Evolutionary conservation across 2,797 vertebrate species (phyloP).

Genomic region (Aphelocoma californica): DNA sequence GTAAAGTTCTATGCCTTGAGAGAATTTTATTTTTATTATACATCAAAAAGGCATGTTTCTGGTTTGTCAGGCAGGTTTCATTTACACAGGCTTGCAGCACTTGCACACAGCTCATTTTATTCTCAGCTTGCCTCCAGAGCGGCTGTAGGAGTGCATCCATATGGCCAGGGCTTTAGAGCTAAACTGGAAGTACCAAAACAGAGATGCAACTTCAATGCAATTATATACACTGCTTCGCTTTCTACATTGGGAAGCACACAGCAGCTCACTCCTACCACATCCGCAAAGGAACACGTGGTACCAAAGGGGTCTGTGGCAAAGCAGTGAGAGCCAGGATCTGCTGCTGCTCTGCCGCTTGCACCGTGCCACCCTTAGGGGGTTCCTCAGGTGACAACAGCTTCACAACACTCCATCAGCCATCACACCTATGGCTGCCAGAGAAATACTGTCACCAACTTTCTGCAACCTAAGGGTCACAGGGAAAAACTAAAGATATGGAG

Average conservation of each 20-base stretch:
- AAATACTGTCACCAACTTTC: neutral
- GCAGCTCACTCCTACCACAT: constrained; percentile 22
- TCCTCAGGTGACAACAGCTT: neutral
- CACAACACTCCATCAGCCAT: neutral
- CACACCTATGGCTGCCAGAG: neutral
- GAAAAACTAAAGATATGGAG: neutral
- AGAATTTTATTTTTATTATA: constrained; percentile 61
- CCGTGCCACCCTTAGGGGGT: fast-evolving
- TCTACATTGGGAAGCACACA: constrained; percentile 12
- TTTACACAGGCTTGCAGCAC: constrained; percentile 43
- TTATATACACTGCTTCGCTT: neutral
- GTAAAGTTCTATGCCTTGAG: neutral
- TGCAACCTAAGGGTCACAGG: neutral
- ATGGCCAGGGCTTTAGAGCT: constrained; percentile 43
- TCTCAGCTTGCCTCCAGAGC: constrained; percentile 60
- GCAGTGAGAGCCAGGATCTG: neutral
- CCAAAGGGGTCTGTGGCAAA: neutral
- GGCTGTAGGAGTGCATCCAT: constrained; percentile 57
- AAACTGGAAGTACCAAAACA: constrained; percentile 60
- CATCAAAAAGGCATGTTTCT: constrained; percentile 50
- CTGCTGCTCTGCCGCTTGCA: neutral
- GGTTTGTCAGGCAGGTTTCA: constrained; percentile 62
- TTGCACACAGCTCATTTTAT: constrained; percentile 61
- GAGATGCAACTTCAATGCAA: constrained; percentile 33
- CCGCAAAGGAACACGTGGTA: neutral